These are phyloP conservation scores for Forpus xanthops DNA, from an alignment of 2,797 vertebrate species.

Conservation along the genomic window DNA sequence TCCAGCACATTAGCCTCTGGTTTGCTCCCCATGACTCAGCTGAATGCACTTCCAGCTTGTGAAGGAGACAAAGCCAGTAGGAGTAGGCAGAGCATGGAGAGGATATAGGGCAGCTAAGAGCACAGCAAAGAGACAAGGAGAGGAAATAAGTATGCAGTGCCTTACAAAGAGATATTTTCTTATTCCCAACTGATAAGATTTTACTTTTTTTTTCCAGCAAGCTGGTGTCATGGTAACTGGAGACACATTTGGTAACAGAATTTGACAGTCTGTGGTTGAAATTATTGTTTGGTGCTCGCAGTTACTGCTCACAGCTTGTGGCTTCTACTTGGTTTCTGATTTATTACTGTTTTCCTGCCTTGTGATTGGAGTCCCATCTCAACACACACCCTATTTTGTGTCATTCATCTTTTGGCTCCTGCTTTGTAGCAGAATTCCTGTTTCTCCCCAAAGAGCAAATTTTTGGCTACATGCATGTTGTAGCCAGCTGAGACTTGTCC, in stretches of 20 bases:
- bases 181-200: not conserved
- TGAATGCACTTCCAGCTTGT: not conserved
- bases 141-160: not conserved
- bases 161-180: not conserved
- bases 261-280: not conserved
- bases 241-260: not conserved
- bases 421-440: not conserved
- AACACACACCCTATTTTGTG: accelerated
- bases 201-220: not conserved
- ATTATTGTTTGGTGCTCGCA: not conserved
- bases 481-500: too few relatives aligned
- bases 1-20: not conserved
- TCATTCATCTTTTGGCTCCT: not conserved
- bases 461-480: accelerated
- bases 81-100: not conserved
- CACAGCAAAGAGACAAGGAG: not conserved
- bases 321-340: not conserved
- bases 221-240: not conserved
- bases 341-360: not conserved
- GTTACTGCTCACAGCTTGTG: not conserved
- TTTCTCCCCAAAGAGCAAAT: not conserved
- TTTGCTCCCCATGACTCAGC: accelerated
- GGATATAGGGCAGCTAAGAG: not conserved
- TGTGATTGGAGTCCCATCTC: not conserved
- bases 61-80: not conserved